Base-by-base conservation (phyloP, 2,113 vertebrate genomes). In the Lophura nycthemera region DNA sequence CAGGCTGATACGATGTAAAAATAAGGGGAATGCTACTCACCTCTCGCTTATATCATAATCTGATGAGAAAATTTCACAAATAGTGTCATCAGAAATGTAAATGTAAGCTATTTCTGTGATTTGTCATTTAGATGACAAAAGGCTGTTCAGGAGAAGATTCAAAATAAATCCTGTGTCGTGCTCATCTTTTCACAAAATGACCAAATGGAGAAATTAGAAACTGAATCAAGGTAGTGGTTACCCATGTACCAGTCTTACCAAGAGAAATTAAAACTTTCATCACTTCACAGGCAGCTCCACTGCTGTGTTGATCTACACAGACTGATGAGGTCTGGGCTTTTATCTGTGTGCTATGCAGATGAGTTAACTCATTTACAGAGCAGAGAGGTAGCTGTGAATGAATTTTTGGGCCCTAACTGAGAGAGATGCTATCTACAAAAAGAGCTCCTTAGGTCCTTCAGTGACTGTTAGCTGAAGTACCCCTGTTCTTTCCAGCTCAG, bases 321-420 rank as follows among this genome's bases (percentile, higher is more conserved):
- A 8, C 43, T 75, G 16, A 13, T 6, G 34, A 64, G 75, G 52
- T 13, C 59, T 84, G 42, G 50, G 47, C 34, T 56, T 21, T 6
- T 40, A n/a, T 47, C 73, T 47, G 10, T 32, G 30, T 75, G 54
- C 43, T 24, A 0, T 1, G 2, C 38, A 81, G 54, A 22, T 3
- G 30, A 65, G 24, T 54, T 91, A 90, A 87, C 86, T 89, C 43
- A 29, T 75, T 89, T 86, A 56, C 54, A 70, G 77, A 73, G 54
- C 36, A 82, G 80, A 74, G 0, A 8, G 89, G 66, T 25, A 69
- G 66, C 86, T 76, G 43, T 72, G 86, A 91, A 87, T 56, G 50
- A 84, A 56, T 57, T 82, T 89, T 45, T 25, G 59, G 63, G 63
- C 48, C 57, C 43, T 81, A 66, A 2, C 70, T 73, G 89, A 87